Evolutionary conservation across 1,140 invertebrate genomes (phyloP), one percentile per base, ranked within the genome.

Genomic region (Drosophila pseudoobscura): DNA sequence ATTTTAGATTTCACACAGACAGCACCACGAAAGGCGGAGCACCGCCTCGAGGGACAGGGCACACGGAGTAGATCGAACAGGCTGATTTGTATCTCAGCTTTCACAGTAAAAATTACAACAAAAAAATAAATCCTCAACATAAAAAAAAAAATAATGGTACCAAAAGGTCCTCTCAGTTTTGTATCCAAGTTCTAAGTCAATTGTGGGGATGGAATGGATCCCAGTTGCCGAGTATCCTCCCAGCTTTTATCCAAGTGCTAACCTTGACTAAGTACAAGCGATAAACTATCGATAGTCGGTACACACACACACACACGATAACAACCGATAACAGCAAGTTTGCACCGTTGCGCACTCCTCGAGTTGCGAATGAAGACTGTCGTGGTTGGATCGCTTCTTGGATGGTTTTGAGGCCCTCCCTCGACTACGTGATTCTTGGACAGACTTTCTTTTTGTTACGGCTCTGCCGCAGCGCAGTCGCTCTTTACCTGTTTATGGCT

Each of bases 281-380:
- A 46, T 59, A 43, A 71, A 41, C 49, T 46, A 46, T 72, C 44
- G 31, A 71, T 35, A 22, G 31, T 13, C 35, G 35, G 31, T 39
- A 39, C 35, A 39, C 35, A 39, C 66, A 60, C 56, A 54, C 56
- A 54, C 57, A 50, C 53, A 59, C 70, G 70, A 62, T 63, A 46
- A 45, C 56, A 73, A 83, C 79, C 80, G 80, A 80, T 83, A 59
- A 35, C 20, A 49, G 20, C 20, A 20, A 20, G 52, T 76, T 57
- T 69, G 43, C 56, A 62, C 75, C 77, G 82, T 75, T 55, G 83
- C 83, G 80, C 72, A 78, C 88, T 69, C 68, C 75, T 85, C 78
- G 80, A 84, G 74, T 75, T 68, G 72, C 78, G 80, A 76, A 54
- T 60, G 52, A 90, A 88, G 88, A 90, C 88, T 90, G 89, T 82